phyloP scores from a whole-genome alignment of 35 echinoderm and acorn worm species.

The Ptychodera flava region DNA sequence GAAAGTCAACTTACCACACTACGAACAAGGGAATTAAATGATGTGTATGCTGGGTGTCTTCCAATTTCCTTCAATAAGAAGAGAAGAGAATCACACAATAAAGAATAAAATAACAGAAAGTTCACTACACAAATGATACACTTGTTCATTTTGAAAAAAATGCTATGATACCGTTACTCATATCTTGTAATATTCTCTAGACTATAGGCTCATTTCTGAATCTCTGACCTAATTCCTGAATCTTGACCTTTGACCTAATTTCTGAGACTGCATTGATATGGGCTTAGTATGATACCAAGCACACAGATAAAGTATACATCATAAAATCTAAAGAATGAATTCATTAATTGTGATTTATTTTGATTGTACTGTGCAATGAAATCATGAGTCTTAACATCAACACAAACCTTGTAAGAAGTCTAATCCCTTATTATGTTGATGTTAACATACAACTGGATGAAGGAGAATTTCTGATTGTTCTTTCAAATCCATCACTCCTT shows the following conservation, averaged over 20 bases:
- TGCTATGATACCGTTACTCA: slow-evolving; percentile 44
- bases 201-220: slow-evolving; percentile 3
- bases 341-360: not conserved
- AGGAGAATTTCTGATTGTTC: too few relatives aligned
- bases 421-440: not conserved
- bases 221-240: not conserved
- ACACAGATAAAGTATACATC: not conserved
- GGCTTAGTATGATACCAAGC: not conserved
- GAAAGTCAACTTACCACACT: too few relatives aligned
- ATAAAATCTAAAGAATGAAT: not conserved
- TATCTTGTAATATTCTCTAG: not conserved
- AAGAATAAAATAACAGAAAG: not conserved
- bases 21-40: not conserved
- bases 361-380: not conserved
- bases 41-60: not conserved
- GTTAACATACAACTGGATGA: too few relatives aligned
- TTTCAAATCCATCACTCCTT: not conserved
- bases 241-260: not conserved
- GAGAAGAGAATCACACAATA: too few relatives aligned
- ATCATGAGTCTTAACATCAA: not conserved
- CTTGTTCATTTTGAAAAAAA: slow-evolving; percentile 11
- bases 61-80: not conserved
- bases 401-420: not conserved
- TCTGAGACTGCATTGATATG: not conserved
- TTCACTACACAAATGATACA: not conserved